Conservation (phyloP, 1,140 invertebrate species). For the Cydia fagiglandana region DNA sequence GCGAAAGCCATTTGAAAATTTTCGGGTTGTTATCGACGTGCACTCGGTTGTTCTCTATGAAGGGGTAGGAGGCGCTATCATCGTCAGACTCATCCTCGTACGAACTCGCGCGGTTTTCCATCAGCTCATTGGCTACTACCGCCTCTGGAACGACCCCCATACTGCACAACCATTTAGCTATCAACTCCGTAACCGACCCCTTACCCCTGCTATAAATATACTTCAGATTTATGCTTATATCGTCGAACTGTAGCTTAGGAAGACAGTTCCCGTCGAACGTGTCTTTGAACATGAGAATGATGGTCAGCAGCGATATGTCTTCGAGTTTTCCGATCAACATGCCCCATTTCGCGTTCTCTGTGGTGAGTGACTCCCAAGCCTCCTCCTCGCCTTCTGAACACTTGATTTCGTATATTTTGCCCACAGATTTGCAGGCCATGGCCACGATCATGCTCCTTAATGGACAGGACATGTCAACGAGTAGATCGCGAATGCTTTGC, state of each 20-base stretch:
- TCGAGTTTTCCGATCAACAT: conserved; percentile 93
- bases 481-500: conserved; percentile 84
- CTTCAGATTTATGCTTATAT: conserved; percentile 85
- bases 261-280: conserved; percentile 60
- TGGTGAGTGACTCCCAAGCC: conserved; percentile 91
- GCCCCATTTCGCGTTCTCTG: conserved; percentile 92
- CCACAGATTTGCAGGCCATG: conserved; percentile 87
- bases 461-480: conserved; percentile 85
- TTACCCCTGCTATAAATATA: conserved; percentile 88
- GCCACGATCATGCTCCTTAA: conserved; percentile 87
- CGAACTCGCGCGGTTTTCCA: conserved; percentile 49
- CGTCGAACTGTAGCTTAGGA: conserved; percentile 81
- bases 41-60: conserved; percentile 58
- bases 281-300: conserved; percentile 82
- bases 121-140: conserved; percentile 63
- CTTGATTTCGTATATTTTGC: conserved; percentile 70
- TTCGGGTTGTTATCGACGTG: conserved; percentile 64
- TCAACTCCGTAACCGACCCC: conserved; percentile 90
- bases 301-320: conserved; percentile 89
- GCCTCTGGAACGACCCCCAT: conserved; percentile 84
- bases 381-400: conserved; percentile 78
- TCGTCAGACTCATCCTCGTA: conserved; percentile 41
- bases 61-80: conserved; percentile 54
- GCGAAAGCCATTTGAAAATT: conserved; percentile 80
- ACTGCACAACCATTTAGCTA: conserved; percentile 88